These are phyloP conservation scores for Drosophila buzzatii DNA, from an alignment of 2,888 invertebrate genomes.

Conservation along the genomic window DNA sequence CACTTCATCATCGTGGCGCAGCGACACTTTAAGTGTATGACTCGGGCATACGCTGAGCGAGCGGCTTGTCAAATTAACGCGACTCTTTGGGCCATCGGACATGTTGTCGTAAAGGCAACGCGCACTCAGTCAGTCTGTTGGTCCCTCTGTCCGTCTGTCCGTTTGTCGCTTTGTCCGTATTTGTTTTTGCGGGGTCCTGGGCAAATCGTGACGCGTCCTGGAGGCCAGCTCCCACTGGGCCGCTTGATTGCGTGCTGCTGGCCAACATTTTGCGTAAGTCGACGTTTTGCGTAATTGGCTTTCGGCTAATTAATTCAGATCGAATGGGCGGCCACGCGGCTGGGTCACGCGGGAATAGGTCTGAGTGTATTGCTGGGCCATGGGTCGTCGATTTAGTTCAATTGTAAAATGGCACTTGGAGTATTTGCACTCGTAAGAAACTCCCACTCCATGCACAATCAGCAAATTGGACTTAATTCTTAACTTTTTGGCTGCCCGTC, in stretches of 20 bases:
- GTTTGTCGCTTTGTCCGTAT: conserved; percentile 1
- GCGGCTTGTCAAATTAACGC: conserved; percentile 72
- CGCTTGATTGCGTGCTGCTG: conserved; percentile 56
- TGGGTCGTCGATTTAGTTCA: conserved; percentile 20
- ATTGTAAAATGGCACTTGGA: conserved; percentile 45
- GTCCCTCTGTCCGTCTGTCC: conserved; percentile 18
- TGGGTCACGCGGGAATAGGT: conserved; percentile 17
- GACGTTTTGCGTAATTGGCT: conserved; percentile 73
- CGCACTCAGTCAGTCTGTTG: conserved; percentile 11
- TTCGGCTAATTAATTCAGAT: conserved; percentile 76
- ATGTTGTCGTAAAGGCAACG: conserved; percentile 27
- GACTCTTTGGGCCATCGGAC: conserved; percentile 30
- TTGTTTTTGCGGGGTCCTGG: conserved; percentile 39
- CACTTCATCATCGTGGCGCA: conserved; percentile 51
- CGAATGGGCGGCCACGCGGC: conserved; percentile 20
- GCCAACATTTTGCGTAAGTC: conserved; percentile 59
- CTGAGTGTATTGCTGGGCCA: background rate
- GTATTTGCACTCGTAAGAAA: conserved; percentile 17
- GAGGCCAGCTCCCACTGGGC: conserved; percentile 42
- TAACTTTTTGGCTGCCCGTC: conserved; percentile 9
- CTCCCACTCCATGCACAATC: conserved; percentile 47
- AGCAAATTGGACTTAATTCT: conserved; percentile 58
- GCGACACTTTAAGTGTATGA: conserved; percentile 47
- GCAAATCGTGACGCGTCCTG: conserved; percentile 18
- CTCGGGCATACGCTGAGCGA: conserved; percentile 1